phyloP scores from a whole-genome alignment of 1,140 invertebrate genomes.

The Brachystomella parvula region DNA sequence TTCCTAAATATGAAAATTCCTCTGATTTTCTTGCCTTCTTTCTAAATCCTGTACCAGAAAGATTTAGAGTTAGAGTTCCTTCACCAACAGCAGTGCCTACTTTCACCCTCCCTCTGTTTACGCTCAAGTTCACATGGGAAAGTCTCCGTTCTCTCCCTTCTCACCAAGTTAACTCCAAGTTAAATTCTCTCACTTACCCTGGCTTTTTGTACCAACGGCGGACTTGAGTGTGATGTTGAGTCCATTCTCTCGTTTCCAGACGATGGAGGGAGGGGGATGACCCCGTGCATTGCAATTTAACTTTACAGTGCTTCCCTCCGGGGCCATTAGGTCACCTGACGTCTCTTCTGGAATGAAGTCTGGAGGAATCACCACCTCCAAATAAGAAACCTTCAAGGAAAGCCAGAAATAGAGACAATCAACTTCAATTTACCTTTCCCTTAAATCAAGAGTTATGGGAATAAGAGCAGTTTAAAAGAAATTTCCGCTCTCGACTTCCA shows the following conservation, averaged over 20 bases:
- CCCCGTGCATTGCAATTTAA: slow-evolving; percentile 60
- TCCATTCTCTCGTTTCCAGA: slow-evolving; percentile 77
- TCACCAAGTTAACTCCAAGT: too few relatives aligned
- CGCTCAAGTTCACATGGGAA: too few relatives aligned
- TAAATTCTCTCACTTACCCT: too few relatives aligned
- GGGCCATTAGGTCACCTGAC: slow-evolving; percentile 68
- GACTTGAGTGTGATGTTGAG: slow-evolving; percentile 67
- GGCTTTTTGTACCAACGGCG: slow-evolving; percentile 51
- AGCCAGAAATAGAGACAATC: background rate
- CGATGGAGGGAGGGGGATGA: slow-evolving; percentile 70
- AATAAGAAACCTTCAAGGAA: slow-evolving; percentile 59
- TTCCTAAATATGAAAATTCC: slow-evolving; percentile 35
- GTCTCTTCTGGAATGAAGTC: slow-evolving; percentile 55
- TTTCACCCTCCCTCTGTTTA: too few relatives aligned
- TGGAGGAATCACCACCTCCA: slow-evolving; percentile 75
- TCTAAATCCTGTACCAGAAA: too few relatives aligned
- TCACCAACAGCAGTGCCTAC: too few relatives aligned
- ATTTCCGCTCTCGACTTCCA: background rate
- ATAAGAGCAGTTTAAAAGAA: background rate
- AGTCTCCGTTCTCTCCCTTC: too few relatives aligned
- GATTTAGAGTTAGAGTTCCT: too few relatives aligned
- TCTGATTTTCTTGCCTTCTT: background rate
- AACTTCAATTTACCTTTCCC: background rate
- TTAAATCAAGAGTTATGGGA: background rate
- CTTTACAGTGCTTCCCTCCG: slow-evolving; percentile 62